A percentile compares a stretch with the other conserved stretches of the same genome.
Conservation (phyloP, 1,140 invertebrate genomes). For the Leptopilina clavipes region DNA sequence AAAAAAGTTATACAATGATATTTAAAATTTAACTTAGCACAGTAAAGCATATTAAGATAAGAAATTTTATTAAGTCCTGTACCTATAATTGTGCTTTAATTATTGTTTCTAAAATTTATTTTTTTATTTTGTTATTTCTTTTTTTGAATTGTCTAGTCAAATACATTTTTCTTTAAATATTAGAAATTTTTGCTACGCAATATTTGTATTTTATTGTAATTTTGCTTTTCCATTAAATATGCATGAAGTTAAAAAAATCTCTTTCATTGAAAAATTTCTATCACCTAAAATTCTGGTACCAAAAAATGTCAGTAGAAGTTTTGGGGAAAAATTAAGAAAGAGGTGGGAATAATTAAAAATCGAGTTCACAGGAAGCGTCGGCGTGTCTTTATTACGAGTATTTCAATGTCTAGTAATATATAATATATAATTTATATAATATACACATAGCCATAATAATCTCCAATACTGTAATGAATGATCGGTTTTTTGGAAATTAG, state of each 20-base stretch:
- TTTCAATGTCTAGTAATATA: conserved; percentile 73
- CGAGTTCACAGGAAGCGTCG: conserved; percentile 70
- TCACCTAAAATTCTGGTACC: neutral
- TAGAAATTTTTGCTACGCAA: neutral
- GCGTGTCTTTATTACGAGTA: conserved; percentile 73
- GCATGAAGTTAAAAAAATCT: neutral
- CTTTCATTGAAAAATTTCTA: neutral
- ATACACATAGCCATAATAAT: conserved; percentile 72
- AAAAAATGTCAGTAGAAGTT: neutral
- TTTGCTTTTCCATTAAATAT: neutral
- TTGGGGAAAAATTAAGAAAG: neutral
- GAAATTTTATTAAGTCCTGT: neutral
- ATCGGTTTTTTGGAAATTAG: conserved; percentile 60
- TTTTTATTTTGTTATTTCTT: neutral
- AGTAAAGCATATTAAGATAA: neutral
- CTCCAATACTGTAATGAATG: conserved; percentile 69
- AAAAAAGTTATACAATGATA: neutral
- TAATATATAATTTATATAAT: conserved; percentile 69
- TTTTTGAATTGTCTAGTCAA: neutral
- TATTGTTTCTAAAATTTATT: neutral
- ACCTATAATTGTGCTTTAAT: neutral
- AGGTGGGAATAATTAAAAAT: conserved; percentile 9
- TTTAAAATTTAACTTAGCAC: neutral
- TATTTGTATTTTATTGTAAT: conserved; percentile 14
- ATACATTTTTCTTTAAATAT: neutral